phyloP scores from a whole-genome alignment of 2,113 vertebrate species.

The Prionailurus viverrinus region DNA sequence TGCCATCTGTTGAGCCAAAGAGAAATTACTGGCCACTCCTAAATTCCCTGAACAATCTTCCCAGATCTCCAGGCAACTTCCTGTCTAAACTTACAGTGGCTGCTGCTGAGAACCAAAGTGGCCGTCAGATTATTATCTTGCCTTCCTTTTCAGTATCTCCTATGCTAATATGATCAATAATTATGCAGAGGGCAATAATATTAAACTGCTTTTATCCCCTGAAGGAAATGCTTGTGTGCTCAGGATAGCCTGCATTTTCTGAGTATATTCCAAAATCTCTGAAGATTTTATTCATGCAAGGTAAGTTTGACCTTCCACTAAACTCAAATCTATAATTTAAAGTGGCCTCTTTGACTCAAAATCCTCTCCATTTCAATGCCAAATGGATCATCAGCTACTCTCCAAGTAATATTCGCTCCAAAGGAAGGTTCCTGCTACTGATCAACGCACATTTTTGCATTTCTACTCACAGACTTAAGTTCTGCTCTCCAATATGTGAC shows the following conservation, averaged over 20 bases:
- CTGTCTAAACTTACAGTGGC: not conserved
- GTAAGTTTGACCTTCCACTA: constrained; percentile 82
- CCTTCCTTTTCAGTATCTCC: constrained; percentile 32
- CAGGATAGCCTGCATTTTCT: constrained; percentile 71
- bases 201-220: constrained; percentile 72
- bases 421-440: constrained; percentile 76
- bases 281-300: constrained; percentile 82
- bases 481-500: constrained; percentile 77
- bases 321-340: constrained; percentile 84
- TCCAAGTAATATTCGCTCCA: constrained; percentile 77
- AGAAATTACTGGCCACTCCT: constrained; percentile 10
- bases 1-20: constrained; percentile 46
- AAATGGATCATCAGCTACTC: constrained; percentile 79
- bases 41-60: not conserved
- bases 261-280: constrained; percentile 76
- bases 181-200: constrained; percentile 79
- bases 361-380: constrained; percentile 79
- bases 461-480: constrained; percentile 73
- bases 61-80: not conserved
- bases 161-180: constrained; percentile 72
- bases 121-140: not conserved
- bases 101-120: constrained; percentile 40
- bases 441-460: constrained; percentile 72
- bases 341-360: constrained; percentile 82
- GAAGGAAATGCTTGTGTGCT: constrained; percentile 74